Evolutionary conservation across 2,888 invertebrate species (phyloP).

Genomic region (Barypeithes pellucidus): DNA sequence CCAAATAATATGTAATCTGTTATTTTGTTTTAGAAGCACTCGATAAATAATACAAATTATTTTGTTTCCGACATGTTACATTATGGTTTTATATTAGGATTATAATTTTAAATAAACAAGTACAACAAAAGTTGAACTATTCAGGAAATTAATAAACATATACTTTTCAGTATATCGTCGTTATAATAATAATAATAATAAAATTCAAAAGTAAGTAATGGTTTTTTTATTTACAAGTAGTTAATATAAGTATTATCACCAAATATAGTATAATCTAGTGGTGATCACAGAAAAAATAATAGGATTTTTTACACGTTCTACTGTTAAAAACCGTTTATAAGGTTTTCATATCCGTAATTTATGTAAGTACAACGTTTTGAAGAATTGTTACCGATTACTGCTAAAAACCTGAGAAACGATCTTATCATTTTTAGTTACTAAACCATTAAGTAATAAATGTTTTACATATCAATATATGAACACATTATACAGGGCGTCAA

Average conservation of each 20-base stretch:
- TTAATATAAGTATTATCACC: conserved; percentile 52
- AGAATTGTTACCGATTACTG: background rate
- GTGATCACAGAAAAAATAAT: conserved; percentile 49
- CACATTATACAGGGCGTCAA: too few relatives aligned
- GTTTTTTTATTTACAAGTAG: conserved; percentile 51
- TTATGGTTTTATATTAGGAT: conserved; percentile 28
- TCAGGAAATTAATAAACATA: conserved; percentile 35
- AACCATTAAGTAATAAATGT: conserved; percentile 10
- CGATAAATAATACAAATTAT: conserved; percentile 43
- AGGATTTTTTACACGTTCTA: conserved; percentile 36
- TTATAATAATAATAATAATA: conserved; percentile 32
- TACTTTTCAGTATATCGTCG: conserved; percentile 26
- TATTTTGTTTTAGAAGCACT: conserved; percentile 38
- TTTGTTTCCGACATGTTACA: conserved; percentile 37
- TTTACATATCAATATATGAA: conserved; percentile 15
- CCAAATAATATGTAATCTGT: conserved; percentile 35
- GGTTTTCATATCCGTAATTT: background rate
- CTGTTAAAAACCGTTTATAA: conserved; percentile 1
- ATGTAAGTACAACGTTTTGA: background rate
- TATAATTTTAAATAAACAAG: conserved; percentile 27
- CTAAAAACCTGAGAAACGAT: conserved; percentile 1
- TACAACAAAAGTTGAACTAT: conserved; percentile 34
- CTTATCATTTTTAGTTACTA: background rate
- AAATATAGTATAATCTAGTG: conserved; percentile 49
- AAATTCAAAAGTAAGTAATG: conserved; percentile 47